A percentile compares a stretch with the other conserved stretches of the same genome.
Conservation (phyloP, 2,797 vertebrate genomes). For the Diplodus sargus region DNA sequence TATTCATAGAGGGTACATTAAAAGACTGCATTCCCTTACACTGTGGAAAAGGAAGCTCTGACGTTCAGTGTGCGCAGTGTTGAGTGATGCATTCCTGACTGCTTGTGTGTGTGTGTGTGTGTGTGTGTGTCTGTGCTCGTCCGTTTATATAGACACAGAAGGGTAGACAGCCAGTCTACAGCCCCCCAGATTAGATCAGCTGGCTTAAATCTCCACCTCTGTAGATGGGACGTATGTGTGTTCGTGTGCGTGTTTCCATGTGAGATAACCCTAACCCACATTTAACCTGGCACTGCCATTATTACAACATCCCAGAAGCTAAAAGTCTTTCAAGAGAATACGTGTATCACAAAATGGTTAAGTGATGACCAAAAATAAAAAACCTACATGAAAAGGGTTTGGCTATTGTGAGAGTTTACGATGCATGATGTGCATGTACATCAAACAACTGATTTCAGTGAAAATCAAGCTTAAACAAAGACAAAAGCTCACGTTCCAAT, state of each 20-base stretch:
- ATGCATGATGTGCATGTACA: background rate
- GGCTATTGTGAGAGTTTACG: background rate
- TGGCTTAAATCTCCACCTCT: conserved; percentile 52
- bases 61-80: conserved; percentile 52
- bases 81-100: conserved; percentile 77
- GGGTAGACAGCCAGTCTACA: conserved; percentile 79
- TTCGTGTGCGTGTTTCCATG: conserved; percentile 2
- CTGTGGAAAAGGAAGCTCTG: conserved; percentile 66
- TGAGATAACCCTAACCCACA: conserved; percentile 21
- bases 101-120: conserved; percentile 34
- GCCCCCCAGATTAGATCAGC: conserved; percentile 79
- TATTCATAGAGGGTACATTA: conserved; percentile 60
- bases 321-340: background rate
- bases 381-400: background rate
- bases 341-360: background rate
- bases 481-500: conserved; percentile 41
- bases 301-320: background rate
- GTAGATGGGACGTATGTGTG: conserved; percentile 19
- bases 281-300: conserved; percentile 23
- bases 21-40: conserved; percentile 56
- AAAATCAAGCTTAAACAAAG: conserved; percentile 1
- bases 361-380: background rate
- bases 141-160: conserved; percentile 75
- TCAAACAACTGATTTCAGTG: conserved; percentile 12
- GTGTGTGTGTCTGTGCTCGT: conserved; percentile 43